Percentiles rank a stretch among this genome's conserved stretches.
phyloP scores from a whole-genome alignment of 1,140 invertebrate species.

The Drosophila seguyi region DNA sequence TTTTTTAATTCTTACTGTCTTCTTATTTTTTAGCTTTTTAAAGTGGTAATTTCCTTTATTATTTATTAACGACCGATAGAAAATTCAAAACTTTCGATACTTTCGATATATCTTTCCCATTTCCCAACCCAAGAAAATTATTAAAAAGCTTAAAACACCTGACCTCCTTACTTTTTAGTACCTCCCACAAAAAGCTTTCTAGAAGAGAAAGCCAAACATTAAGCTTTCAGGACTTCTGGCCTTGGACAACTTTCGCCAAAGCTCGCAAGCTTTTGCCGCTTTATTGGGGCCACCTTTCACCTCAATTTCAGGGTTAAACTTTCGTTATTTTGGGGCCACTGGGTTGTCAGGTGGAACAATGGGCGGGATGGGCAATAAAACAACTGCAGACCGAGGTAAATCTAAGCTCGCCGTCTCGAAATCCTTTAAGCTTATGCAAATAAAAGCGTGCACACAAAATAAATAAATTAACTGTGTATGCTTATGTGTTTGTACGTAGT shows the following conservation, averaged over 20 bases:
- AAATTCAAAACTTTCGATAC: not conserved
- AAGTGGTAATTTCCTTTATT: not conserved
- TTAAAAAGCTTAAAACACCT: constrained; percentile 1
- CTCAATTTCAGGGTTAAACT: constrained; percentile 19
- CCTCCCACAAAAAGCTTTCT: constrained; percentile 1
- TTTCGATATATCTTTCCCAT: too few species aligned
- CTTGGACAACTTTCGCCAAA: not conserved
- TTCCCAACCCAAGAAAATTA: not conserved
- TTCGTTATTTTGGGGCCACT: constrained; percentile 33
- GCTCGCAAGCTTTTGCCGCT: constrained; percentile 10
- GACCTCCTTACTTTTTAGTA: not conserved
- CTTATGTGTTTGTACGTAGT: constrained; percentile 25
- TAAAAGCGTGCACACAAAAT: constrained; percentile 46
- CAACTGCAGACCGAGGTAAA: constrained; percentile 42
- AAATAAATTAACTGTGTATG: constrained; percentile 48
- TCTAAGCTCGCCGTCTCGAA: constrained; percentile 33
- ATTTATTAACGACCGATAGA: not conserved
- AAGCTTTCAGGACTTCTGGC: constrained; percentile 1
- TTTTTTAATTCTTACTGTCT: not conserved
- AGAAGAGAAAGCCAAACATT: not conserved
- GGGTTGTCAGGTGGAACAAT: not conserved
- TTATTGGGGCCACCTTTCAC: constrained; percentile 5
- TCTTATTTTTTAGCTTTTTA: not conserved
- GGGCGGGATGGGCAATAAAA: constrained; percentile 20
- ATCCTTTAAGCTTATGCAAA: constrained; percentile 54